Evolutionary conservation across 2,113 vertebrate genomes (phyloP), one percentile per base, ranked within the genome.

Genomic region (Elephantulus edwardii): DNA sequence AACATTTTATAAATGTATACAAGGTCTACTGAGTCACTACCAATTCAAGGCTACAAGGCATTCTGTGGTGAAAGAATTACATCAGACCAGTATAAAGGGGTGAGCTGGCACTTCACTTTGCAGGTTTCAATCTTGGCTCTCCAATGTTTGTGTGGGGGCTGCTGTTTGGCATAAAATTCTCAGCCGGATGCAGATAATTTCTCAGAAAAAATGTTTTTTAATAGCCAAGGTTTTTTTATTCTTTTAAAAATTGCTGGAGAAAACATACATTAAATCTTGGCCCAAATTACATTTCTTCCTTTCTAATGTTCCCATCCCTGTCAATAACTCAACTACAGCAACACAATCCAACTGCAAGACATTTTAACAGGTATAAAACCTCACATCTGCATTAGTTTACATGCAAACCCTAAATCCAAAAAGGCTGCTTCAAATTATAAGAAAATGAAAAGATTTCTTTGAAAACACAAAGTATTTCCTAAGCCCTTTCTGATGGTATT

Each of bases 91-190:
- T 17, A 8, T n/a, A 58, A 74, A 92, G 81, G 78, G 81, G 20
- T 78, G 91, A 92, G 79, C 74, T 91, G 92, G 87, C 76, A 68
- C 83, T 88, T 68, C 56, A 60, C 79, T 92, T 92, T 22, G 35
- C 76, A 92, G 95, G 93, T 92, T 95, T 95, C 86, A 92, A 88
- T 93, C 92, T 96, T 96, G 95, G 96, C 96, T 96, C 93, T 90
- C 81, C 83, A 77, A 96, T 78, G 89, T 89, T 76, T 93, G 50
- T 87, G 93, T 93, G 95, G 95, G 96, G 95, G 96, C 95, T 93
- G 93, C 24, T 88, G 44, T 88, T 94, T 96, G 96, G 96, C 96
- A 96, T 92, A 90, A 89, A 93, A 96, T 95, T 93, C 92, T 94
- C 83, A 96, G 90, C 91, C 74, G 85, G 93, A 96, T 97, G 74